phyloP scores from a whole-genome alignment of 2,113 vertebrate species.

The Lagopus leucura region DNA sequence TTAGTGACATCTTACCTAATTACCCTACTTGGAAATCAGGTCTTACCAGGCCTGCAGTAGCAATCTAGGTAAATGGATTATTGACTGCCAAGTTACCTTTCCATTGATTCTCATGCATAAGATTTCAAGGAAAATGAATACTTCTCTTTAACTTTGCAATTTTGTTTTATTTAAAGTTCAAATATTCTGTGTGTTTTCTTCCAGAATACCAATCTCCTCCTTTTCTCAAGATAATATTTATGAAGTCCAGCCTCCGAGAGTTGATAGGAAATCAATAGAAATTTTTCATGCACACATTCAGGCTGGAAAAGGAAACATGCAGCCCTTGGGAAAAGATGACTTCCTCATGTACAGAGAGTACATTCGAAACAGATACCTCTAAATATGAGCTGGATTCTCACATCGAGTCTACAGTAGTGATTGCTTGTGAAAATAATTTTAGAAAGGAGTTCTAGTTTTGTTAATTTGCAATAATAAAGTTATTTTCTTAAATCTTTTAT shows the following conservation, averaged over 20 bases:
- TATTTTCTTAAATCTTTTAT: background rate
- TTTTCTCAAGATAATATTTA: conserved; percentile 91
- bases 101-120: background rate
- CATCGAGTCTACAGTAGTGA: background rate
- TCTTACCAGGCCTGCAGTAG: conserved; percentile 17
- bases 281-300: conserved; percentile 90
- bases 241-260: conserved; percentile 82
- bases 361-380: conserved; percentile 92
- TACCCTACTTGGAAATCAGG: conserved; percentile 52
- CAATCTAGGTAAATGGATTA: conserved; percentile 21
- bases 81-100: background rate
- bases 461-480: background rate
- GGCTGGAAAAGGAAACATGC: conserved; percentile 84
- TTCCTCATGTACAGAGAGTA: conserved; percentile 91
- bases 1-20: conserved; percentile 59
- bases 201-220: conserved; percentile 86
- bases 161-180: background rate
- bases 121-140: background rate
- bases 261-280: conserved; percentile 83
- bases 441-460: background rate
- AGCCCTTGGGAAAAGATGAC: conserved; percentile 85
- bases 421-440: background rate
- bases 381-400: background rate
- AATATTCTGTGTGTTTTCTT: background rate
- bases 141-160: background rate